These are phyloP conservation scores for Polylopha cassiicola DNA, from an alignment of 2,888 invertebrate species.

Conservation along the genomic window DNA sequence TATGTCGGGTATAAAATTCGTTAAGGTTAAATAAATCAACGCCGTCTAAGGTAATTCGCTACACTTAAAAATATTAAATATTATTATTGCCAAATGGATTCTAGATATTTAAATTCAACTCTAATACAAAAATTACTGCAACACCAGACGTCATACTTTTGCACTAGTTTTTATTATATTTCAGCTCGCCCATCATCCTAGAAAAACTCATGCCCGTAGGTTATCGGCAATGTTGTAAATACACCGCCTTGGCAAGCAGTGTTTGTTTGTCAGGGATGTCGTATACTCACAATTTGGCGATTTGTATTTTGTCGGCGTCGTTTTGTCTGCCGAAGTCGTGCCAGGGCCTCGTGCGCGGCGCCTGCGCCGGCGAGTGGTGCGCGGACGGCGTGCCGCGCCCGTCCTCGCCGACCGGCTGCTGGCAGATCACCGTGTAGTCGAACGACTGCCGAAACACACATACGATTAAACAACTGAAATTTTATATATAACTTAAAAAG, in stretches of 20 bases:
- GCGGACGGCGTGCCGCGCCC: constrained; percentile 79
- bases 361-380: constrained; percentile 77
- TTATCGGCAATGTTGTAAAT: constrained; percentile 19
- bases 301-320: constrained; percentile 97
- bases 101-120: no score
- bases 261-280: neutral
- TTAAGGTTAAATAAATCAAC: no score
- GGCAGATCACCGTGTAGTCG: constrained; percentile 94
- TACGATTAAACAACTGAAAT: constrained; percentile 1
- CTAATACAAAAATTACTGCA: no score
- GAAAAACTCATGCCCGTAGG: no score
- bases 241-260: neutral
- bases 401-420: constrained; percentile 77
- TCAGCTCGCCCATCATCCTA: no score
- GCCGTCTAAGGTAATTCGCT: no score
- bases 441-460: constrained; percentile 81
- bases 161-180: no score
- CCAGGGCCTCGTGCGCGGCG: constrained; percentile 90
- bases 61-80: no score
- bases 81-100: no score
- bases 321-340: constrained; percentile 96
- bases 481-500: neutral
- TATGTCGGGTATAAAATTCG: no score
- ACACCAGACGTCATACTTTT: no score
- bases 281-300: constrained; percentile 95